Evolutionary conservation across 1,140 invertebrate genomes (phyloP).

Genomic region (Drosophila pseudoananassae): DNA sequence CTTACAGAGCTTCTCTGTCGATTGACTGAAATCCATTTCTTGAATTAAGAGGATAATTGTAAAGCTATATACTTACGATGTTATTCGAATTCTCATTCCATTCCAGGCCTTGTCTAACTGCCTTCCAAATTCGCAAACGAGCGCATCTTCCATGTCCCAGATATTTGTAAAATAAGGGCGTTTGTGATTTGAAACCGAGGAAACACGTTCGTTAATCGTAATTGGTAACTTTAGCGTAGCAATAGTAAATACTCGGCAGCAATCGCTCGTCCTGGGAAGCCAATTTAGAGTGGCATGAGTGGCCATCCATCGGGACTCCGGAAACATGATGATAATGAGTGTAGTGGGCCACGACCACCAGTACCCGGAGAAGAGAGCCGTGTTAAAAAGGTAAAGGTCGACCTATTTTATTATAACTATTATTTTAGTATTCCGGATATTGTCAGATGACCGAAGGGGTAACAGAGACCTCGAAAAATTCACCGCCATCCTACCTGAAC

Average conservation of each 20-base stretch:
- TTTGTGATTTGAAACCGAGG: constrained; percentile 73
- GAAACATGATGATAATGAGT: constrained; percentile 84
- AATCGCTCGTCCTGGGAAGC: constrained; percentile 37
- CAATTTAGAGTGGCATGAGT: constrained; percentile 80
- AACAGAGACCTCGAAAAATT: constrained; percentile 85
- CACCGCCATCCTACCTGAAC: constrained; percentile 91
- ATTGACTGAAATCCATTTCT: no score
- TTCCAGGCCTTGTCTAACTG: constrained; percentile 83
- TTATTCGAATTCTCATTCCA: background rate
- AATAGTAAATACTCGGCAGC: constrained; percentile 61
- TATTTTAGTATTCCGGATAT: no score
- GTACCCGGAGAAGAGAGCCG: constrained; percentile 84
- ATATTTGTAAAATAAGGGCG: constrained; percentile 82
- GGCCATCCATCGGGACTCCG: constrained; percentile 78
- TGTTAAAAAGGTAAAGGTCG: constrained; percentile 75
- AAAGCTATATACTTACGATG: no score
- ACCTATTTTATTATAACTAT: background rate
- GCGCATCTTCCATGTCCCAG: constrained; percentile 80
- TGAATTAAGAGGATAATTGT: no score
- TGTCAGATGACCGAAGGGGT: constrained; percentile 83
- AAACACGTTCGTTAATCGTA: constrained; percentile 60
- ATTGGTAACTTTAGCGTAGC: constrained; percentile 43
- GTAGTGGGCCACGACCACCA: constrained; percentile 84
- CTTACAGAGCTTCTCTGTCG: no score
- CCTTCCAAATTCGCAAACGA: constrained; percentile 79